phyloP scores from a whole-genome alignment of 2,888 invertebrate species.

The Xylocampa areola region DNA sequence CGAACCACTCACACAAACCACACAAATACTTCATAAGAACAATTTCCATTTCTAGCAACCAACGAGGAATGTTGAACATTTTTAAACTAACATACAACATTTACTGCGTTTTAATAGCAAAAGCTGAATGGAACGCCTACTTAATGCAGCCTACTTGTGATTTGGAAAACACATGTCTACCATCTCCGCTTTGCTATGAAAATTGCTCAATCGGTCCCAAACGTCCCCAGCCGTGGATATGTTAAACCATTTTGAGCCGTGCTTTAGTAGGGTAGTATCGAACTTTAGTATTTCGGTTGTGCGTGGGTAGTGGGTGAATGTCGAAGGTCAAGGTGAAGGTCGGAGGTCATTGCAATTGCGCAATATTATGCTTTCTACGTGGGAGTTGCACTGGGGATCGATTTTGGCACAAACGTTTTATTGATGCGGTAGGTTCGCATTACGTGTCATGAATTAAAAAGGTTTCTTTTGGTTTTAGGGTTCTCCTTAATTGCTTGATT shows the following conservation, averaged over 20 bases:
- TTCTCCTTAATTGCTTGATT: background rate
- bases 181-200: conserved; percentile 26
- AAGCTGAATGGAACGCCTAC: conserved; percentile 44
- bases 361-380: conserved; percentile 53
- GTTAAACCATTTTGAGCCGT: conserved; percentile 15
- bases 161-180: conserved; percentile 10
- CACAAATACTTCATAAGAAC: conserved; percentile 1
- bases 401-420: conserved; percentile 45
- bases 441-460: conserved; percentile 27
- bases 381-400: conserved; percentile 54
- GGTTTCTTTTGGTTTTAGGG: background rate
- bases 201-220: conserved; percentile 1
- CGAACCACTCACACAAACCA: background rate
- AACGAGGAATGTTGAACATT: conserved; percentile 13
- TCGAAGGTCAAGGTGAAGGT: conserved; percentile 67
- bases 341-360: conserved; percentile 76
- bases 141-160: conserved; percentile 5
- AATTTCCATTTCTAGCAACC: conserved; percentile 20
- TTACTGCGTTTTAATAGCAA: conserved; percentile 30
- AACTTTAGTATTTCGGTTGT: conserved; percentile 72
- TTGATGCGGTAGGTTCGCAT: conserved; percentile 30
- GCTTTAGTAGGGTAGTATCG: conserved; percentile 42
- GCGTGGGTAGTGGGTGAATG: conserved; percentile 58
- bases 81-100: conserved; percentile 25
- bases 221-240: conserved; percentile 22